These are phyloP conservation scores for Aethes cnicana DNA, from an alignment of 2,888 invertebrate genomes.

Conservation along the genomic window DNA sequence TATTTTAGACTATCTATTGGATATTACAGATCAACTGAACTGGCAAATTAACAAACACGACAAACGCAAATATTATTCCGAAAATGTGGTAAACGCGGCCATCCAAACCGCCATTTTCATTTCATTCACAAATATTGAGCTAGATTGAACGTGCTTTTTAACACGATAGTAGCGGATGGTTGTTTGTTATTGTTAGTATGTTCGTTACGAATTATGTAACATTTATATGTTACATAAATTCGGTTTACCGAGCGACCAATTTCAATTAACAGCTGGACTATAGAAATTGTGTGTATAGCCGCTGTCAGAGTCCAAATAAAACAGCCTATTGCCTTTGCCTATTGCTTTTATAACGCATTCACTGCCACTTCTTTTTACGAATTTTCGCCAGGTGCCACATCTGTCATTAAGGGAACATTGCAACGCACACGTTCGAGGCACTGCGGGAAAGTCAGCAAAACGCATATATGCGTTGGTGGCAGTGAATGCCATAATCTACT, in stretches of 20 bases:
- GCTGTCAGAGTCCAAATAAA: not conserved
- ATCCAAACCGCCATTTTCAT: slow-evolving; percentile 2
- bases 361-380: too few relatives aligned
- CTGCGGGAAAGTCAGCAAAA: too few relatives aligned
- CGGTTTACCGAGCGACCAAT: slow-evolving; percentile 39
- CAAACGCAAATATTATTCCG: not conserved
- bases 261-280: slow-evolving; percentile 44
- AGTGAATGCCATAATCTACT: too few relatives aligned
- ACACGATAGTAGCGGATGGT: slow-evolving; percentile 14
- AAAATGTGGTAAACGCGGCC: not conserved
- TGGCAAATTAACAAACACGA: not conserved
- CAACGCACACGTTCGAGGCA: too few relatives aligned
- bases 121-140: slow-evolving; percentile 4
- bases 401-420: too few relatives aligned
- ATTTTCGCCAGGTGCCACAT: too few relatives aligned
- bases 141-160: slow-evolving; percentile 4
- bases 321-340: not conserved
- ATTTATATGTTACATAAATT: slow-evolving; percentile 35
- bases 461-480: too few relatives aligned
- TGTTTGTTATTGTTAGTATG: slow-evolving; percentile 21
- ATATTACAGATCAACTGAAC: not conserved
- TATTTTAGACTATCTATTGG: too few relatives aligned
- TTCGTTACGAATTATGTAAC: too few relatives aligned
- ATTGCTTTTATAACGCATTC: not conserved
- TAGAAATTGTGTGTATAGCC: slow-evolving; percentile 23